phyloP scores from a whole-genome alignment of 2,113 vertebrate species.

The Synchiropus splendidus region DNA sequence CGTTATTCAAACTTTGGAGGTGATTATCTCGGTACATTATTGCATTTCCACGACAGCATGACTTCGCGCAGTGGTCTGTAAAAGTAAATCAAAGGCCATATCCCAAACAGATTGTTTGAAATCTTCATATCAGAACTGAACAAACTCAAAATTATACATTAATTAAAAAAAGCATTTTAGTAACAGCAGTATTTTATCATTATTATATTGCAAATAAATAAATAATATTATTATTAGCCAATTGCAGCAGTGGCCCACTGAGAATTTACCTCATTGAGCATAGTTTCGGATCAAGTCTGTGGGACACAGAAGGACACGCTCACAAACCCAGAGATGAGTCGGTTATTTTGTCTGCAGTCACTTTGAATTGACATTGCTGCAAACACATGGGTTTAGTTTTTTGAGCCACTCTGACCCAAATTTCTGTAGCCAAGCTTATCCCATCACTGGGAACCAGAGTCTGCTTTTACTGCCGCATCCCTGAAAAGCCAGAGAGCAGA shows the following conservation, averaged over 20 bases:
- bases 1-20: slow-evolving; percentile 40
- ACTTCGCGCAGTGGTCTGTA: slow-evolving; percentile 20
- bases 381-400: slow-evolving; percentile 8
- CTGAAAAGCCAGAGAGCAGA: slow-evolving; percentile 7
- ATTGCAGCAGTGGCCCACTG: no score
- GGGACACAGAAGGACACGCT: background rate
- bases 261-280: no score
- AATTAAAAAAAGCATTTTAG: no score
- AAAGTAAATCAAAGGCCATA: no score
- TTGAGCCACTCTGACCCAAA: slow-evolving; percentile 1
- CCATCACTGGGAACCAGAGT: slow-evolving; percentile 1
- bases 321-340: slow-evolving; percentile 18
- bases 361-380: slow-evolving; percentile 19
- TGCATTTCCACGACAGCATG: slow-evolving; percentile 29
- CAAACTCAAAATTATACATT: no score
- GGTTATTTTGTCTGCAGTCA: slow-evolving; percentile 20
- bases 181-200: no score
- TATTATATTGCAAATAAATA: no score
- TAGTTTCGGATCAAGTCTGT: no score
- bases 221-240: no score
- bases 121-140: no score
- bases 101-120: no score
- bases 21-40: slow-evolving; percentile 40
- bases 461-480: slow-evolving; percentile 4
- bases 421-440: slow-evolving; percentile 10